phyloP scores from a whole-genome alignment of 2,113 vertebrate species.

The Indri indri region DNA sequence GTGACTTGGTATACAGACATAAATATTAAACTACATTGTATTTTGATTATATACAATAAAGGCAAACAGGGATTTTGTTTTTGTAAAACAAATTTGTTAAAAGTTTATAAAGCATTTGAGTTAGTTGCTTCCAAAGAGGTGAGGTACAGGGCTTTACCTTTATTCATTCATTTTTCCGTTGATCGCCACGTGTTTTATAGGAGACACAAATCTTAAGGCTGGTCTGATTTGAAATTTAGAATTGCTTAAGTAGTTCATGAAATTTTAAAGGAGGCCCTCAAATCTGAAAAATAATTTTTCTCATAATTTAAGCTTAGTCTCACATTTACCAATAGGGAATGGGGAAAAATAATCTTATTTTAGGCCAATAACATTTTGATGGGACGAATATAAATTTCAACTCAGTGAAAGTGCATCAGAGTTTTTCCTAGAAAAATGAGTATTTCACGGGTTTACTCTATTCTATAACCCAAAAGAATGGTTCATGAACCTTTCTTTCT shows the following conservation, averaged over 20 bases:
- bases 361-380: not conserved
- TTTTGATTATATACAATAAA: not conserved
- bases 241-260: not conserved
- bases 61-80: not conserved
- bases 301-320: not conserved
- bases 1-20: not conserved
- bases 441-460: not conserved
- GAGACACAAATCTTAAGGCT: not conserved
- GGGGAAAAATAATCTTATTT: not conserved
- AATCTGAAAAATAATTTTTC: not conserved
- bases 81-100: not conserved
- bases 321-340: not conserved
- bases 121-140: not conserved
- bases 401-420: not conserved
- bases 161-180: not conserved
- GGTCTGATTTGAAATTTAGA: not conserved
- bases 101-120: not conserved
- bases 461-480: not conserved
- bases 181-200: not conserved
- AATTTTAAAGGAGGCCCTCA: not conserved
- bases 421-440: conserved; percentile 1
- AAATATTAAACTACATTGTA: not conserved
- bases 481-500: not conserved
- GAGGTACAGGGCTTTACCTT: not conserved
- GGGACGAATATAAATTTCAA: not conserved